Evolutionary conservation across 2,113 vertebrate genomes (phyloP).

Genomic region (Trichechus manatus): DNA sequence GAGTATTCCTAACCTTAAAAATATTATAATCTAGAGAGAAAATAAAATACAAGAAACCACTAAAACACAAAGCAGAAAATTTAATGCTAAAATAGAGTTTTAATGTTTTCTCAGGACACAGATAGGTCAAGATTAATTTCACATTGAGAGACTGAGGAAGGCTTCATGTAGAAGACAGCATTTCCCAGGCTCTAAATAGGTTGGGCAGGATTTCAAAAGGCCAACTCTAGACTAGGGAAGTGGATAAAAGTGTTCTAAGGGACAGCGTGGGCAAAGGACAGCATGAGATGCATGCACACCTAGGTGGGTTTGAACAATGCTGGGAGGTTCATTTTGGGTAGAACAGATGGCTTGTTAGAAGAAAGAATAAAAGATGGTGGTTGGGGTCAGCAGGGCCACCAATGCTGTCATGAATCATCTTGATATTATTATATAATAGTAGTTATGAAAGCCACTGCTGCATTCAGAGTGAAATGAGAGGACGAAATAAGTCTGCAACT

Average conservation of each 20-base stretch:
- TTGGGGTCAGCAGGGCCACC: background rate
- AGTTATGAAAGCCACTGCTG: background rate
- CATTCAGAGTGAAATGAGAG: background rate
- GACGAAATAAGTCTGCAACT: background rate
- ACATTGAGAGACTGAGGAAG: background rate
- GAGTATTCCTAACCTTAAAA: background rate
- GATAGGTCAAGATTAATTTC: slow-evolving; percentile 21
- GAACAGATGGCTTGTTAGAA: background rate
- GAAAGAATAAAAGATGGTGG: background rate
- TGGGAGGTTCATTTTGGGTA: background rate
- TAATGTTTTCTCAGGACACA: slow-evolving; percentile 1
- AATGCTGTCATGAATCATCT: background rate
- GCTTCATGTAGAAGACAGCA: background rate
- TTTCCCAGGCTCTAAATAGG: background rate
- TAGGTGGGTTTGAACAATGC: background rate
- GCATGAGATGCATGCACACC: background rate
- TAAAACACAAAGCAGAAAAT: background rate
- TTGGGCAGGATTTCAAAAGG: background rate
- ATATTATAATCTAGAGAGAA: background rate
- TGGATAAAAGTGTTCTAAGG: background rate
- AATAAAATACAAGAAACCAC: slow-evolving; percentile 10
- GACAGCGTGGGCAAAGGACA: background rate
- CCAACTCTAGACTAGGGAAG: background rate
- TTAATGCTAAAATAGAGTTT: background rate
- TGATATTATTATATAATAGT: background rate